Conservation (phyloP, 1,140 invertebrate genomes). For the Lordiphosa collinella region DNA sequence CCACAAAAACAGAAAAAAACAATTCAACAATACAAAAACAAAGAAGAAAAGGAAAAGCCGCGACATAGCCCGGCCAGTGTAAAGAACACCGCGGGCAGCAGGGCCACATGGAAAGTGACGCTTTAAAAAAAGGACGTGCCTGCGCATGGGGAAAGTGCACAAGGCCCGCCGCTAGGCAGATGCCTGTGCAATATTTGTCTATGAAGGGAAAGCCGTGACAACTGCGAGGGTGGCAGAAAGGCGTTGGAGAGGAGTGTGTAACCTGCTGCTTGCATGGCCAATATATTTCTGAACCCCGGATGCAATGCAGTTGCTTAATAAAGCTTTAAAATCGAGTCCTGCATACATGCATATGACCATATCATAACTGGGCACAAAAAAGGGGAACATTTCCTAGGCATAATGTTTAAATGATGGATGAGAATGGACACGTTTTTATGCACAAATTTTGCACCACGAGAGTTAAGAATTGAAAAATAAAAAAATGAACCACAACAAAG, state of each 20-base stretch:
- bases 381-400: neutral
- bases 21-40: constrained; percentile 29
- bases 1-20: constrained; percentile 32
- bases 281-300: constrained; percentile 41
- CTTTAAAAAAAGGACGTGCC: constrained; percentile 27
- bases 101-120: constrained; percentile 35
- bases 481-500: too few relatives aligned
- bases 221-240: constrained; percentile 18
- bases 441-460: too few relatives aligned
- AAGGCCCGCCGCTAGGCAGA: constrained; percentile 51
- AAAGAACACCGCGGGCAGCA: constrained; percentile 25
- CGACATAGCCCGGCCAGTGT: constrained; percentile 66
- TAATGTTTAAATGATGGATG: too few relatives aligned
- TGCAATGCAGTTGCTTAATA: constrained; percentile 50
- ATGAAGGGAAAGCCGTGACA: constrained; percentile 64
- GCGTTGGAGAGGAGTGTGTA: neutral
- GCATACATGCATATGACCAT: neutral
- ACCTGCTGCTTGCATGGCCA: constrained; percentile 22
- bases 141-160: constrained; percentile 42
- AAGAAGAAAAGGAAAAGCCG: constrained; percentile 52
- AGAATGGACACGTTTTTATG: too few relatives aligned
- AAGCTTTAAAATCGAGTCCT: constrained; percentile 27
- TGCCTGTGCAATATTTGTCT: constrained; percentile 67
- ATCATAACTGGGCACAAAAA: constrained; percentile 1
- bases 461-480: too few relatives aligned